Base-by-base conservation (phyloP, 2,888 invertebrate species). In the Timandra comae region DNA sequence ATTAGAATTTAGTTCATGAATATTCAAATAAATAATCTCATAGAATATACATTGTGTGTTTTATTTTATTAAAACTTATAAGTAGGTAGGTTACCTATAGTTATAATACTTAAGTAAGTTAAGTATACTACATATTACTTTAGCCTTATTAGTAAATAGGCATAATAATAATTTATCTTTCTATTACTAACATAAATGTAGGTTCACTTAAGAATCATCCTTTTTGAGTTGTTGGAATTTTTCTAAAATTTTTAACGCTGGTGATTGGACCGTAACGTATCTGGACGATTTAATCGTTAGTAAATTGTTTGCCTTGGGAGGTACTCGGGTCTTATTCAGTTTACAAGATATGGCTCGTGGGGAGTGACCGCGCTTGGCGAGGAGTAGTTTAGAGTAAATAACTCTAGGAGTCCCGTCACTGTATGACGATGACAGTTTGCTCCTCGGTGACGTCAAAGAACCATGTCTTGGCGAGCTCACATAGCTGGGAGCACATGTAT, bases 401-500 rank as follows among this genome's bases (percentile, higher is more conserved):
- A 62, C 38, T 46, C 69, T 61, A 0, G 81, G 74, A 1, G 79
- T 70, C 1, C 53, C 49, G 3, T 70, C 66, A 3, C 57, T 36
- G 4, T 78, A 74, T 0, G 80, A 51, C 7, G 76, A 68, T 2
- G 64, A 51, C 6, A 66, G 30, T 35, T 52, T 65, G 1, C 52
- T 48, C 8, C 56, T 52, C 0, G 63, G 56, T 7, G 72, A 65
- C 0, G 64, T 60, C 2, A 60, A 40, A 0, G 75, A 69, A 1
- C 68, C 72, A 20, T 71, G 72, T 1, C 63, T 56, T 1, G 71
- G 75, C 2, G 80, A 77, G 42, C 72, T 79, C 1, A 66, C 31
- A 38, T 69, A 76, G 22, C 67, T 67, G 23, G 66, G 70, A 23
- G 81, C 79, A 40, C 64, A 66, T 5, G 16, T n/a, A n/a, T n/a